Evolutionary conservation across 2,113 vertebrate genomes (phyloP).

Genomic region (Thryonomys swinderianus): DNA sequence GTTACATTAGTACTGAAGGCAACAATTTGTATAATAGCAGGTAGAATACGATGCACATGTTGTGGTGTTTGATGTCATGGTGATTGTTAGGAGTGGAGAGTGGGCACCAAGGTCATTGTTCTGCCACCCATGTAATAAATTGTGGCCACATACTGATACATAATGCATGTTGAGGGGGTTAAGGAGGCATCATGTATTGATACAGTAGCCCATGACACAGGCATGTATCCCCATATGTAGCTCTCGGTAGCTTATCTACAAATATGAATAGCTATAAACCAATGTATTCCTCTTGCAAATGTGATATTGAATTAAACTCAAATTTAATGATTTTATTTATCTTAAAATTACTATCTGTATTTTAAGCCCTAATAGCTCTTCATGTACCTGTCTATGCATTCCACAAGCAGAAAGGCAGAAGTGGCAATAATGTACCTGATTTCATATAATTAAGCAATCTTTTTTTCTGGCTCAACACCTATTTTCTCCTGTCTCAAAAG

Average conservation of each 20-base stretch:
- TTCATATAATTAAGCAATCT: not conserved
- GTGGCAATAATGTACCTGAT: not conserved
- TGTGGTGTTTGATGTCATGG: not conserved
- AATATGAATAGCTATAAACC: not conserved
- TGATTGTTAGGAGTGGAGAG: not conserved
- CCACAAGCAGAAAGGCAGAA: not conserved
- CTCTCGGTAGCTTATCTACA: not conserved
- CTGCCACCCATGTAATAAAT: not conserved
- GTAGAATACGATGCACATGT: not conserved
- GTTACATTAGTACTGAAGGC: not conserved
- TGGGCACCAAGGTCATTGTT: accelerated
- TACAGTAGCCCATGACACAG: not conserved
- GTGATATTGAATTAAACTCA: too few relatives aligned
- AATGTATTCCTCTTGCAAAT: not conserved
- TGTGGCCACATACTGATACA: not conserved
- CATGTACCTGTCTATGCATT: not conserved
- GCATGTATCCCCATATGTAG: not conserved
- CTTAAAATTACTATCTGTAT: not conserved
- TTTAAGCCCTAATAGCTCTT: not conserved
- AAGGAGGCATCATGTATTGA: not conserved
- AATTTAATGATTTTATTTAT: not conserved
- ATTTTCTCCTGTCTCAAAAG: not conserved
- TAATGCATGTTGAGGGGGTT: not conserved
- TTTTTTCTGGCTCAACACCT: not conserved
- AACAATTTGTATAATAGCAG: not conserved